A percentile compares a stretch with the other conserved stretches of the same genome.
Conservation (phyloP, 2,113 vertebrate genomes). For the Sander lucioperca region DNA sequence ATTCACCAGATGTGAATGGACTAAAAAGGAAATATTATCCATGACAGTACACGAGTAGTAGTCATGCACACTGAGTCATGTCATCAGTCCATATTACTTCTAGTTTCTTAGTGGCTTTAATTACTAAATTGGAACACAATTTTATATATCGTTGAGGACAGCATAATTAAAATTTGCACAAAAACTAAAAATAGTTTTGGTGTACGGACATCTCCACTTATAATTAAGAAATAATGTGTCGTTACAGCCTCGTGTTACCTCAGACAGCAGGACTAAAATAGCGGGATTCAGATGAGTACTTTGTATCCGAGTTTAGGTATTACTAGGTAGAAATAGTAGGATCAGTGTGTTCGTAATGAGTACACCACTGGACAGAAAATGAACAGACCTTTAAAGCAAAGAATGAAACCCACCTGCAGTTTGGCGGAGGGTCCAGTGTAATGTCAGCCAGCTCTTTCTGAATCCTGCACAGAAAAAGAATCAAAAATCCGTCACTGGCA, state of each 20-base stretch:
- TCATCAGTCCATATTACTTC: background rate
- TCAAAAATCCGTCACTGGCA: background rate
- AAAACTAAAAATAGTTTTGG: background rate
- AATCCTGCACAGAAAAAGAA: constrained; percentile 85
- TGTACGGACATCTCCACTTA: no score
- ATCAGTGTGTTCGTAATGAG: background rate
- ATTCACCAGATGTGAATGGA: no score
- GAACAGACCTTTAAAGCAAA: background rate
- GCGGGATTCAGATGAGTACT: background rate
- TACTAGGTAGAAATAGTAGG: background rate
- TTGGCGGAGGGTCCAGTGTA: constrained; percentile 96
- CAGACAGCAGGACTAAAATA: background rate
- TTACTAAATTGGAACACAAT: background rate
- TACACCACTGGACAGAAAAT: background rate
- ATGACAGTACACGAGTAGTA: no score
- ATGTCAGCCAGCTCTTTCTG: constrained; percentile 98
- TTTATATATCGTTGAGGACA: background rate
- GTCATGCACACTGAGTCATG: no score
- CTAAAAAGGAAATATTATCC: no score
- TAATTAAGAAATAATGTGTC: background rate
- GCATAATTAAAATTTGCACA: background rate
- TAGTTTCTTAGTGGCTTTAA: background rate
- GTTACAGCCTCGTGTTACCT: background rate
- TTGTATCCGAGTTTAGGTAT: background rate
- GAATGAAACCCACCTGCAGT: constrained; percentile 89